Conservation (phyloP, 1,140 invertebrate species). For the Anagrus nilaparvatae region DNA sequence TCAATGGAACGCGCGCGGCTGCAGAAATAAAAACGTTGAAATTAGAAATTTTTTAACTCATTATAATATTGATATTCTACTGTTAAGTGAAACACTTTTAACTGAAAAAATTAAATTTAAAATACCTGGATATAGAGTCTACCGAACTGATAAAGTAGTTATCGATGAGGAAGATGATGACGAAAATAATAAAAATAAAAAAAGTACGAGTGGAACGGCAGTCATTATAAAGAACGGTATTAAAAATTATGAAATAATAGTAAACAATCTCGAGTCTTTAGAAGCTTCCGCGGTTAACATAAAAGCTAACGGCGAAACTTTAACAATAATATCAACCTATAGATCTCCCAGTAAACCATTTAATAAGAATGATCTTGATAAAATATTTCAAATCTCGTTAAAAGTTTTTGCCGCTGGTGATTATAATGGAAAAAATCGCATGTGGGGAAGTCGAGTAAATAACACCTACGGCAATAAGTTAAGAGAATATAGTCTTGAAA, state of each 20-base stretch:
- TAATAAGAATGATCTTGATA: conserved; percentile 2
- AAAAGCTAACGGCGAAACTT: background rate
- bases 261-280: background rate
- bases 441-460: no score
- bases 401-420: background rate
- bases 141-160: background rate
- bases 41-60: background rate
- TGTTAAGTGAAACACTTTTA: background rate
- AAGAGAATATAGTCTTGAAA: no score
- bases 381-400: background rate
- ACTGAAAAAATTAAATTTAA: background rate
- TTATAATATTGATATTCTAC: background rate
- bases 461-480: no score
- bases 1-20: background rate
- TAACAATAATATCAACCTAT: background rate
- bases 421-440: no score
- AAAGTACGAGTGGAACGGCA: background rate
- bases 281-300: conserved; percentile 1
- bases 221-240: background rate
- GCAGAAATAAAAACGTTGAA: background rate
- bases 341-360: background rate
- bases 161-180: no score
- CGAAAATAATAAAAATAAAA: no score
- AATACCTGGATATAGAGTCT: background rate
- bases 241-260: background rate